Percentiles rank a stretch among this genome's conserved stretches.
Conservation (phyloP, 2,113 vertebrate genomes). For the Oenanthe oenanthe region DNA sequence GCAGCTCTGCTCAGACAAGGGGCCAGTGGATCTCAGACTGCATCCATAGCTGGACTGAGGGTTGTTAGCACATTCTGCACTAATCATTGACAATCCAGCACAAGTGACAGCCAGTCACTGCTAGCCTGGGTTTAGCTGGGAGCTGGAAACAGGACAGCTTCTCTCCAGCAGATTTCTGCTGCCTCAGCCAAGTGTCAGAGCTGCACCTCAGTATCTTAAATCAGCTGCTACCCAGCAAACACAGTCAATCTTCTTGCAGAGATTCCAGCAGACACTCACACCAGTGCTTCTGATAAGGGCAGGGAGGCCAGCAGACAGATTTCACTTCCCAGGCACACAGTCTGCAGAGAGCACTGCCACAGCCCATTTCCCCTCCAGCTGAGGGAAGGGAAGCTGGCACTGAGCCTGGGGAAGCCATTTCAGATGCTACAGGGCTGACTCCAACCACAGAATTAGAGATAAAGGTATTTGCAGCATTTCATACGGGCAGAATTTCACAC, state of each 20-base stretch:
- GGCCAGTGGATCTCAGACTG: background rate
- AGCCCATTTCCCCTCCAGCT: background rate
- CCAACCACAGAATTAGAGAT: background rate
- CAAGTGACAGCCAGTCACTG: background rate
- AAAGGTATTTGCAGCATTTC: background rate
- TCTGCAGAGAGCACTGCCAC: background rate
- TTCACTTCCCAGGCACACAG: background rate
- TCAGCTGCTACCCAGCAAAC: background rate
- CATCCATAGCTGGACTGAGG: background rate
- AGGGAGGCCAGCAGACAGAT: background rate
- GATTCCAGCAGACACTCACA: background rate
- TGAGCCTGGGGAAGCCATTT: background rate
- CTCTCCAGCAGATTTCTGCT: background rate
- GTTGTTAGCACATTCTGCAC: background rate
- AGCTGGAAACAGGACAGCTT: background rate
- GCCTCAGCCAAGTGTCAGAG: background rate
- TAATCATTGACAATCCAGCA: background rate
- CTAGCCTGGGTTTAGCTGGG: background rate
- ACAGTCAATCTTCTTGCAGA: background rate
- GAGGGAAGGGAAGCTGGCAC: background rate
- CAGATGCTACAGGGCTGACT: background rate
- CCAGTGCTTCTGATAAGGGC: background rate
- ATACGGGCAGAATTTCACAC: background rate
- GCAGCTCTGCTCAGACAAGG: background rate
- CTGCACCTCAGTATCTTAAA: background rate